phyloP scores from a whole-genome alignment of 2,888 invertebrate genomes.

The Glyphotaelius pellucidus region DNA sequence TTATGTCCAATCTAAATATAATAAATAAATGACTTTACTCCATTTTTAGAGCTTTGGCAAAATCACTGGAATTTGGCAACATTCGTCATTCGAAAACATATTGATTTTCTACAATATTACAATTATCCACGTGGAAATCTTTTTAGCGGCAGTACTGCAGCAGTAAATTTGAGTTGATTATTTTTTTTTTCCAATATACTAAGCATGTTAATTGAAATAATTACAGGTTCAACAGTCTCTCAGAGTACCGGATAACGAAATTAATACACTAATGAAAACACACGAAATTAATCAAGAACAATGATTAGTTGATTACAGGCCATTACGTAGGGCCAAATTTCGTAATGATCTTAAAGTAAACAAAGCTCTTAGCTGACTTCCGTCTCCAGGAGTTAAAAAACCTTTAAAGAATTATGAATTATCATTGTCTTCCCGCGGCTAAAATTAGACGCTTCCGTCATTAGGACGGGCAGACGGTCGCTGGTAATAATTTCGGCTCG shows the following conservation, averaged over 20 bases:
- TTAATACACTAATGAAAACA: not conserved
- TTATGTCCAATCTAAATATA: too few relatives aligned
- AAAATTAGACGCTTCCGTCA: slow-evolving; percentile 22
- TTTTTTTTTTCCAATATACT: too few relatives aligned
- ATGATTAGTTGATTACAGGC: not conserved
- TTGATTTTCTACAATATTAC: too few relatives aligned
- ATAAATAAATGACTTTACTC: too few relatives aligned
- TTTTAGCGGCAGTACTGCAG: too few relatives aligned
- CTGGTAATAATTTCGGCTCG: slow-evolving; percentile 12
- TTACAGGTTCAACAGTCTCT: not conserved
- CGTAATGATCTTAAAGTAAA: not conserved
- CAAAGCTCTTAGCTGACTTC: not conserved
- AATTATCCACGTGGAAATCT: too few relatives aligned
- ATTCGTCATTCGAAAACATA: too few relatives aligned
- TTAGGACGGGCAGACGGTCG: slow-evolving; percentile 2
- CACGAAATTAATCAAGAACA: not conserved
- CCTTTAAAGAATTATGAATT: slow-evolving; percentile 2
- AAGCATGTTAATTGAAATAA: too few relatives aligned
- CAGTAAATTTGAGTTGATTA: too few relatives aligned
- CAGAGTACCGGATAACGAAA: not conserved
- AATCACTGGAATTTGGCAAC: too few relatives aligned
- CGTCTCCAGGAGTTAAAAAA: not conserved
- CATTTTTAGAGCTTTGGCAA: too few relatives aligned
- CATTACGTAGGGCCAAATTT: not conserved
- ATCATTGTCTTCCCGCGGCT: not conserved